Conservation (phyloP, 2,113 vertebrate genomes). For the zebrafish (Danio rerio) region GRCz12tu NC_133195.1:14471001-14471500, state of each 20-base stretch:
- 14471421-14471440: background rate
- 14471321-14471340: background rate
- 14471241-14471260: background rate
- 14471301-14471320: background rate
- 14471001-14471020: too few relatives aligned
- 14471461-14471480: background rate
- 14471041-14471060: too few relatives aligned
- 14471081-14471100: too few relatives aligned
- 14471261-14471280: background rate
- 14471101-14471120: too few relatives aligned
- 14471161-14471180: too few relatives aligned
- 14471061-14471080: too few relatives aligned
- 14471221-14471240: background rate
- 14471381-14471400: conserved; percentile 19
- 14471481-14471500: background rate
- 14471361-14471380: background rate
- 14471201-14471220: too few relatives aligned
- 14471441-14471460: background rate
- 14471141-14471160: too few relatives aligned
- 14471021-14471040: too few relatives aligned
- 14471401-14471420: background rate
- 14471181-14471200: too few relatives aligned
- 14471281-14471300: background rate
- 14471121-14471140: too few relatives aligned
- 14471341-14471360: background rate